Conservation (phyloP, 2,113 vertebrate genomes). For the Triplophysa siluroides region DNA sequence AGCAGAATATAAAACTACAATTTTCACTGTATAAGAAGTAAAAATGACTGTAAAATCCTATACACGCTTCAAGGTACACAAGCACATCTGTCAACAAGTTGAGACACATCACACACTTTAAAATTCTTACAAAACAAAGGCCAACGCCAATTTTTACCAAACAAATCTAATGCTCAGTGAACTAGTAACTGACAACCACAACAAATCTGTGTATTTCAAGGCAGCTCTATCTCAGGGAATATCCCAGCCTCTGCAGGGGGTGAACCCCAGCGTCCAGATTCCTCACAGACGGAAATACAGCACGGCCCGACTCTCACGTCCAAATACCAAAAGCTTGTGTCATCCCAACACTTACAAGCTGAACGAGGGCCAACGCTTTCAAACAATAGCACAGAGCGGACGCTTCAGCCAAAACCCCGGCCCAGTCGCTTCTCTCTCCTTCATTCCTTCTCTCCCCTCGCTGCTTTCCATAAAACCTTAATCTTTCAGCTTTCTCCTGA, state of each 20-base stretch:
- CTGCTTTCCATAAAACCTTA: constrained; percentile 62
- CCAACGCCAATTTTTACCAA: neutral
- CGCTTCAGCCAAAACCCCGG: constrained; percentile 31
- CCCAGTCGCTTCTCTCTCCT: constrained; percentile 10
- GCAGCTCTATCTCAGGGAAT: constrained; percentile 21
- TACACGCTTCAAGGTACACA: neutral
- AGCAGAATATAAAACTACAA: neutral
- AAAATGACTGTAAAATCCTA: neutral
- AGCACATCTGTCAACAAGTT: neutral
- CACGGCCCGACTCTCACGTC: constrained; percentile 39
- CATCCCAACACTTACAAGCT: constrained; percentile 58
- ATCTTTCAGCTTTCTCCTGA: constrained; percentile 70
- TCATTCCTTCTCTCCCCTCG: constrained; percentile 13
- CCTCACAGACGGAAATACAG: constrained; percentile 33
- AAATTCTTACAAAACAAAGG: neutral
- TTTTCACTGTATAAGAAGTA: neutral
- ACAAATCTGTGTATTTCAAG: neutral
- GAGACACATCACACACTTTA: neutral
- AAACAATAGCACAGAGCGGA: constrained; percentile 63
- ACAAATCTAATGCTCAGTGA: neutral
- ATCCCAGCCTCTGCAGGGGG: constrained; percentile 43
- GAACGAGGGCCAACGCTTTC: constrained; percentile 53
- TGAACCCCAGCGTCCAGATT: constrained; percentile 33
- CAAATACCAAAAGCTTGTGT: constrained; percentile 56
- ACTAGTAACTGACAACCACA: neutral